Evolutionary conservation across 2,888 invertebrate genomes (phyloP).

Genomic region (Tribolium freemani): DNA sequence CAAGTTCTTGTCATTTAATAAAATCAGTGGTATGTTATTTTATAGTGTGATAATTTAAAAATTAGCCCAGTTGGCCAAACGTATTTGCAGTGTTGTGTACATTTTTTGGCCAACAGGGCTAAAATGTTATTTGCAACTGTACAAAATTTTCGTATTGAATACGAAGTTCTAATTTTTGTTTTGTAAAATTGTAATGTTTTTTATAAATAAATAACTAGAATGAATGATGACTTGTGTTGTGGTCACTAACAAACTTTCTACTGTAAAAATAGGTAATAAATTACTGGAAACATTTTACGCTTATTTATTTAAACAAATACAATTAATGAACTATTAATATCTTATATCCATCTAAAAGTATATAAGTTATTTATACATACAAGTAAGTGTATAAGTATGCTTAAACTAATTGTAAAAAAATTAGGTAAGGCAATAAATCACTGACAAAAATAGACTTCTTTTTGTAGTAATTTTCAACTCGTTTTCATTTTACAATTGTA

Average conservation of each 20-base stretch:
- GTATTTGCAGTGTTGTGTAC: neutral
- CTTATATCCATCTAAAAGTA: neutral
- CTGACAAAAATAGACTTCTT: neutral
- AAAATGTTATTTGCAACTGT: too few species aligned
- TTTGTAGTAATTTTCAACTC: neutral
- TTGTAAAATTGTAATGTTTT: too few species aligned
- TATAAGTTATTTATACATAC: neutral
- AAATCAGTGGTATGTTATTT: neutral
- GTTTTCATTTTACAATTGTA: neutral
- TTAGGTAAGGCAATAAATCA: neutral
- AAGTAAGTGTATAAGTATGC: neutral
- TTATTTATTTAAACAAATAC: conserved; percentile 1
- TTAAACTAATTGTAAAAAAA: neutral
- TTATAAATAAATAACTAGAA: too few species aligned
- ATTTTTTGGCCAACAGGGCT: neutral
- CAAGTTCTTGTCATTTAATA: too few species aligned
- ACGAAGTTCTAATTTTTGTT: too few species aligned
- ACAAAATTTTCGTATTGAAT: too few species aligned
- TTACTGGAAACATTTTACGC: neutral
- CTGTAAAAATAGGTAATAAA: too few species aligned
- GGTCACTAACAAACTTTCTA: too few species aligned
- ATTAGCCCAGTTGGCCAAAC: neutral
- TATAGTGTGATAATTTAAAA: neutral
- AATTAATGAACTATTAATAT: neutral
- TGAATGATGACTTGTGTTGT: too few species aligned